Percentiles rank a stretch among this genome's conserved stretches.
phyloP scores from a whole-genome alignment of 2,888 invertebrate species.

The Encarsia formosa region DNA sequence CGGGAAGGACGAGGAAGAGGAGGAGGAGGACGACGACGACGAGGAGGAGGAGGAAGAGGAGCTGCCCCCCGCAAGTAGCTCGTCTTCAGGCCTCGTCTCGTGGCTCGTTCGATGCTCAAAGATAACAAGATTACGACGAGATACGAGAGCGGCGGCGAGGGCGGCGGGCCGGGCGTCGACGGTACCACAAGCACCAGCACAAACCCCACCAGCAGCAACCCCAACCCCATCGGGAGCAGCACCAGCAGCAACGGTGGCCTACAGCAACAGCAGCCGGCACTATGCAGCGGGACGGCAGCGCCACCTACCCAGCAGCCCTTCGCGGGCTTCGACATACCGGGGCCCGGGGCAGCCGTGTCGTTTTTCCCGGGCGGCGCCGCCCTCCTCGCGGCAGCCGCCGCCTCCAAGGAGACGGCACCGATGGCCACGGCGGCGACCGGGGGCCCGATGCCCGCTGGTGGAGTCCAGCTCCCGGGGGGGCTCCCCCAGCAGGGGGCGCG shows the following conservation, averaged over 20 bases:
- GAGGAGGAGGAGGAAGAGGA: slow-evolving; percentile 30
- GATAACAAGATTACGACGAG: slow-evolving; percentile 41
- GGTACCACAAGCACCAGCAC: slow-evolving; percentile 36
- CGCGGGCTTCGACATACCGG: slow-evolving; percentile 21
- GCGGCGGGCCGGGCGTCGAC: slow-evolving; percentile 41
- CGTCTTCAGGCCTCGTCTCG: slow-evolving; percentile 25
- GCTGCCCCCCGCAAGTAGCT: slow-evolving; percentile 31
- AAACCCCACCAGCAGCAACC: not conserved
- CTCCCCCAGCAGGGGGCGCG: too few relatives aligned
- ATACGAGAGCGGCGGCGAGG: slow-evolving; percentile 43
- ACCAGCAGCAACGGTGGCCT: slow-evolving; percentile 27
- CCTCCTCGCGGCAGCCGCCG: slow-evolving; percentile 37
- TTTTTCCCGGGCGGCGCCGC: slow-evolving; percentile 35
- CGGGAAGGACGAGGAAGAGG: slow-evolving; percentile 4
- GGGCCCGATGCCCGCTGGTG: slow-evolving; percentile 58
- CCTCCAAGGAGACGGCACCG: slow-evolving; percentile 29
- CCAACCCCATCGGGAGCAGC: slow-evolving; percentile 10
- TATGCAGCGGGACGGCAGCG: slow-evolving; percentile 31
- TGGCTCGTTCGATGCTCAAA: slow-evolving; percentile 45
- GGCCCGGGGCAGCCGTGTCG: slow-evolving; percentile 30
- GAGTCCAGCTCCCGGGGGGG: not conserved
- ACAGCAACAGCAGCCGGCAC: slow-evolving; percentile 5
- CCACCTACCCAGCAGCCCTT: slow-evolving; percentile 24
- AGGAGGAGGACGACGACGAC: slow-evolving; percentile 31
- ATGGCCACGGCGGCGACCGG: slow-evolving; percentile 39